phyloP scores from a whole-genome alignment of 2,888 invertebrate genomes.

The Leptura quadrifasciata region DNA sequence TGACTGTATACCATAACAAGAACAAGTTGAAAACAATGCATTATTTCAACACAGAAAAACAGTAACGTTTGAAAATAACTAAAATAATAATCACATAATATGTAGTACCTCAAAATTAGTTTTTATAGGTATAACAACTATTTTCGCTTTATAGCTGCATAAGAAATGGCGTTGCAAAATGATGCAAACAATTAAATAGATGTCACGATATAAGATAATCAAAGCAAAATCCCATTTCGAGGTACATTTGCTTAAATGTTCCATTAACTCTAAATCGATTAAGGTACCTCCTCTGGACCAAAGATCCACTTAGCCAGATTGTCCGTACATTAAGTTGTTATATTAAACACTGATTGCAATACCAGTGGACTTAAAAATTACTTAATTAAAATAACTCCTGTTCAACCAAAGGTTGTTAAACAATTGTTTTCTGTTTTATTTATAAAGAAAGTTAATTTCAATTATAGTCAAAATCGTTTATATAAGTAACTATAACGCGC shows the following conservation, averaged over 20 bases:
- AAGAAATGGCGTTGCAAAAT: neutral
- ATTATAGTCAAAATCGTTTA: too few species aligned
- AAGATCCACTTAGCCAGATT: slow-evolving; percentile 12
- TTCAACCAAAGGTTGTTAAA: neutral
- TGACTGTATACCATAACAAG: too few species aligned
- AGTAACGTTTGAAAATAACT: too few species aligned
- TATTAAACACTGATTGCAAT: slow-evolving; percentile 18
- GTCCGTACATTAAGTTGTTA: slow-evolving; percentile 6
- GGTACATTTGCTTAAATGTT: slow-evolving; percentile 7
- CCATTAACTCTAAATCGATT: slow-evolving; percentile 4
- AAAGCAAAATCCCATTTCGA: neutral
- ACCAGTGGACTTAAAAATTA: slow-evolving; percentile 3
- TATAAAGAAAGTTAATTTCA: neutral
- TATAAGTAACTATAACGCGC: too few species aligned
- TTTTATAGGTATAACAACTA: too few species aligned
- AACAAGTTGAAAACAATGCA: too few species aligned
- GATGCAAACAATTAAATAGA: neutral
- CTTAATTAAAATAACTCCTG: neutral
- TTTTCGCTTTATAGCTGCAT: too few species aligned
- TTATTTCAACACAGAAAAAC: too few species aligned
- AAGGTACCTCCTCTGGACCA: slow-evolving; percentile 3
- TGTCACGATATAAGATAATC: slow-evolving; percentile 7
- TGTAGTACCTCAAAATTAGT: too few species aligned
- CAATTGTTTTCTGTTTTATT: neutral
- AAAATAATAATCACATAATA: too few species aligned